Evolutionary conservation across 37 sponge, comb jelly and placozoan species (phyloP), one percentile per base, ranked within the genome.

Genomic region (Theonella swinhoei): DNA sequence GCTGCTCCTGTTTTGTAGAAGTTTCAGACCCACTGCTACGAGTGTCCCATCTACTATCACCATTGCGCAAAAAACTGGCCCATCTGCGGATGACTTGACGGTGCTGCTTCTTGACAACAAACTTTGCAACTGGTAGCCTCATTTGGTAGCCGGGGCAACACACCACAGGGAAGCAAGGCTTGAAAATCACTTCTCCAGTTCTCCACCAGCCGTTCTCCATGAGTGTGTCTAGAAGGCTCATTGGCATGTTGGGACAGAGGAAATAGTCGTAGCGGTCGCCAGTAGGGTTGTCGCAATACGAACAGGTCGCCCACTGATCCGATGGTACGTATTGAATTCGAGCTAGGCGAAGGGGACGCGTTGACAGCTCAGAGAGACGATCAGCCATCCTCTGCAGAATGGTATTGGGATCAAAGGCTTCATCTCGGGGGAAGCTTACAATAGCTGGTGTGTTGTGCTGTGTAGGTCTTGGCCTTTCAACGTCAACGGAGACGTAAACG

Each of bases 141-240:
- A 80, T 37, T 23, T 81, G 61, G 60, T 80, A 87, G 0, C 73
- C 61, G 17, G 88, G 88, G 74, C 88, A 87, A 75, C 88, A 87
- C 17, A 87, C 81, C 8, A 23, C 47, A 42, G 72, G 33, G 30
- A 69, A 60, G 4, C 75, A 41, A 0, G 88, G 88, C 1, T 60
- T 30, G 68, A 80, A 87, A 24, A 80, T 60, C 3, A 87, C 68
- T 25, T 80, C 73, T 4, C 88, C 88, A 3, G 88, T 87, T 31
- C 88, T 61, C 88, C 88, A 87, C 88, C 88, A 87, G 34, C 88
- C 75, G 60, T 64, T 39, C 38, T 80, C 81, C 75, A 80, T 75
- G 22, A 87, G 28, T 14, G 58, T 54, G 3, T 87, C 75, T 0
- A 87, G 41, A 8, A 87, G 64, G 33, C 17, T 22, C 30, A 1